phyloP scores from a whole-genome alignment of 1,140 invertebrate genomes.

The Drosophila bifasciata region DNA sequence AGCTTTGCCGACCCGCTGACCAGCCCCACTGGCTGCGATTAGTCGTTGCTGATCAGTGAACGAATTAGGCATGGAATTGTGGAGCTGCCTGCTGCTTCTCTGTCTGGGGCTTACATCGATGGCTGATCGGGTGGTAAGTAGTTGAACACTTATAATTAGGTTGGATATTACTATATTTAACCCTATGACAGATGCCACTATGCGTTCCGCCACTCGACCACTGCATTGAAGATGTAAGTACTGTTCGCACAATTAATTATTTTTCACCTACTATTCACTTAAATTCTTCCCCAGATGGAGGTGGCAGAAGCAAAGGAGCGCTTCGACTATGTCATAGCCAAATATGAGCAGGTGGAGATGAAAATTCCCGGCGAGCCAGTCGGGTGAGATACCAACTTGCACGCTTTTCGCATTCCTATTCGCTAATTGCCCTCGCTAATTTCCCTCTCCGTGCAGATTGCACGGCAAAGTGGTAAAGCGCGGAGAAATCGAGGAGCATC shows the following conservation, averaged over 20 bases:
- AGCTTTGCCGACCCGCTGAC: constrained; percentile 18
- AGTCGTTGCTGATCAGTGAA: constrained; percentile 31
- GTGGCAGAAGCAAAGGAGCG: constrained; percentile 50
- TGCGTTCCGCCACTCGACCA: constrained; percentile 53
- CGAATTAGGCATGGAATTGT: constrained; percentile 31
- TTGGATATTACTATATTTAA: neutral
- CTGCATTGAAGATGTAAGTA: constrained; percentile 72
- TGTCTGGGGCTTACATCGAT: constrained; percentile 8
- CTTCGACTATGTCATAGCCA: constrained; percentile 59
- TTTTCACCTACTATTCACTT: neutral
- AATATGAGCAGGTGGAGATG: constrained; percentile 71
- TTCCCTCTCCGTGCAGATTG: constrained; percentile 51
- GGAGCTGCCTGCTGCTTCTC: neutral
- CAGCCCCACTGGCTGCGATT: constrained; percentile 11
- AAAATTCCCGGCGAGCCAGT: constrained; percentile 67
- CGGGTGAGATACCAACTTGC: constrained; percentile 50
- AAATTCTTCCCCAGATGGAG: constrained; percentile 45
- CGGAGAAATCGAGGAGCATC: constrained; percentile 59
- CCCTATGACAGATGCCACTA: constrained; percentile 35
- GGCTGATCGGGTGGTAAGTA: constrained; percentile 6
- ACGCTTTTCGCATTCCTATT: neutral
- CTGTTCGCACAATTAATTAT: neutral
- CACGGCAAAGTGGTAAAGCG: constrained; percentile 66
- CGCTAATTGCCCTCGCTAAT: constrained; percentile 21
- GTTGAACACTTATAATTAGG: neutral